Percentiles rank a stretch among this genome's conserved stretches.
phyloP scores from a whole-genome alignment of 2,113 vertebrate genomes.

The Rhipidura dahli region DNA sequence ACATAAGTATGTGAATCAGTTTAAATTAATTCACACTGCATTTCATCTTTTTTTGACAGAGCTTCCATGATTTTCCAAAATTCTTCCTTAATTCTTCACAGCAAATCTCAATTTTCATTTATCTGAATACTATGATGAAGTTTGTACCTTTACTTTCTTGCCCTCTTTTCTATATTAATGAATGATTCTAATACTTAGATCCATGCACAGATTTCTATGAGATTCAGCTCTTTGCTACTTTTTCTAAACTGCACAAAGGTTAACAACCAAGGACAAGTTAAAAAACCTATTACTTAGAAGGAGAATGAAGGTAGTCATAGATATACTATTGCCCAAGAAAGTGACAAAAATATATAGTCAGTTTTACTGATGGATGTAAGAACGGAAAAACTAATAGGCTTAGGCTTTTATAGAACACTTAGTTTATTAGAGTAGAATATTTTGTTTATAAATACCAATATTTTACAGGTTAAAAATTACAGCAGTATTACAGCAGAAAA shows the following conservation, averaged over 20 bases:
- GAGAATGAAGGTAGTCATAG: not conserved
- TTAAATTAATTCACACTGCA: not conserved
- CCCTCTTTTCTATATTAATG: not conserved
- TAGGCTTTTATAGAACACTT: not conserved
- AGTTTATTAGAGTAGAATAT: not conserved
- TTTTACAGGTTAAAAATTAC: no score
- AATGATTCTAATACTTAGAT: not conserved
- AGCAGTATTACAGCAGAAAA: not conserved
- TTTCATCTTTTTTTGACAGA: not conserved
- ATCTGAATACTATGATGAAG: not conserved
- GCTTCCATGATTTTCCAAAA: not conserved
- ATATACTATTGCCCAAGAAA: not conserved
- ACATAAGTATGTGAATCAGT: not conserved
- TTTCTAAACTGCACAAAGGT: not conserved
- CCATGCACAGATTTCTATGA: not conserved
- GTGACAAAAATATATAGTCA: not conserved
- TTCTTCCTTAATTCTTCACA: not conserved
- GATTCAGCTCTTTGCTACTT: fast-evolving
- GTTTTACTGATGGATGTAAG: not conserved
- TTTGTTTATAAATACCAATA: not conserved
- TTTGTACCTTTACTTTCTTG: not conserved
- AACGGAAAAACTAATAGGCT: not conserved
- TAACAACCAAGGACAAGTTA: not conserved
- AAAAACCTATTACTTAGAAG: not conserved
- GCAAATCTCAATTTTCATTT: not conserved